phyloP scores from a whole-genome alignment of 2,888 invertebrate genomes.

The Priocnemis perturbator region DNA sequence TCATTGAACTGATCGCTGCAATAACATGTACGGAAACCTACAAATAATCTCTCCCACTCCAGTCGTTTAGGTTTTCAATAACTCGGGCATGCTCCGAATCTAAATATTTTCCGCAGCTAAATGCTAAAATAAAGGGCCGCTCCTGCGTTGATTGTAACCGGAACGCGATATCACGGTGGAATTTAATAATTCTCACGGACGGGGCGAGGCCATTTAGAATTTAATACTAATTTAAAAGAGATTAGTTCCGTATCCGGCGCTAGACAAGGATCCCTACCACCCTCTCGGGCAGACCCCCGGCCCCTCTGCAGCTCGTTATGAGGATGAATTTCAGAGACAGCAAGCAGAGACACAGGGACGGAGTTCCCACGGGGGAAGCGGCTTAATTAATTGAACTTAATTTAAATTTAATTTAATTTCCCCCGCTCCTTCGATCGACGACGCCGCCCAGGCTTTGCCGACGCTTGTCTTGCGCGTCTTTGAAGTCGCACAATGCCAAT shows the following conservation, averaged over 20 bases:
- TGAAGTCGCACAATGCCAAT: slow-evolving; percentile 10
- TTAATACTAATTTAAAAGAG: slow-evolving; percentile 68
- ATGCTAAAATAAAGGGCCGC: not conserved
- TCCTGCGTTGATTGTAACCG: not conserved
- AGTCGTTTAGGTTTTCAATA: too few relatives aligned
- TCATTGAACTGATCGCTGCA: too few relatives aligned
- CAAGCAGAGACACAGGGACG: slow-evolving; percentile 47
- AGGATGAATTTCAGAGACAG: slow-evolving; percentile 56
- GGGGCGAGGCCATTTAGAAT: slow-evolving; percentile 54
- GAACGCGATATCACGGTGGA: slow-evolving; percentile 38
- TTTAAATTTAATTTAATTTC: slow-evolving; percentile 70
- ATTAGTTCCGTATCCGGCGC: slow-evolving; percentile 61
- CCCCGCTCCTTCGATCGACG: slow-evolving; percentile 21
- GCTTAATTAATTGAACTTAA: slow-evolving; percentile 71
- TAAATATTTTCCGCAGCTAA: too few relatives aligned
- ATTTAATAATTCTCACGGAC: slow-evolving; percentile 58
- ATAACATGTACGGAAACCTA: too few relatives aligned
- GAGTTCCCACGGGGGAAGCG: slow-evolving; percentile 61
- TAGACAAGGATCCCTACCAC: slow-evolving; percentile 55
- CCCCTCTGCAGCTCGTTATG: slow-evolving; percentile 20
- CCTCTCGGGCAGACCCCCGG: slow-evolving; percentile 25
- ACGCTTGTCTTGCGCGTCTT: slow-evolving; percentile 14
- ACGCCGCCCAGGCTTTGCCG: not conserved
- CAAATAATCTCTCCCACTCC: too few relatives aligned
- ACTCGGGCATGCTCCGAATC: too few relatives aligned